phyloP scores from a whole-genome alignment of 2,113 vertebrate species.

The Alosa alosa region DNA sequence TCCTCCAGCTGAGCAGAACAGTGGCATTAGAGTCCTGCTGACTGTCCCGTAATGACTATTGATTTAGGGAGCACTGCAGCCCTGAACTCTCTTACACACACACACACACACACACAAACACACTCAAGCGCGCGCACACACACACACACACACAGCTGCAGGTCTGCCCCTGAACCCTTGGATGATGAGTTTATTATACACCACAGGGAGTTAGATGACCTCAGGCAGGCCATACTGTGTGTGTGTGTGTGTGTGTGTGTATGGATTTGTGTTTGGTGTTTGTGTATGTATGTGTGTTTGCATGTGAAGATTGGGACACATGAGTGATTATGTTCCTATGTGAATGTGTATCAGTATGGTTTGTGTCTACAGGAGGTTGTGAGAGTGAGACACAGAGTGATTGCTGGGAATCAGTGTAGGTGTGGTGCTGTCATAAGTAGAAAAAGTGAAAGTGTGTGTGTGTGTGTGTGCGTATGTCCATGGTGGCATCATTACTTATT shows the following conservation, averaged over 20 bases:
- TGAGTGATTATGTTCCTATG: neutral
- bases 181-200: neutral
- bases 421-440: too few relatives aligned
- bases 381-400: neutral
- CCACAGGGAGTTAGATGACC: constrained; percentile 4
- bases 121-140: neutral
- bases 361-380: neutral
- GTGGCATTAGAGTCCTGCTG: neutral
- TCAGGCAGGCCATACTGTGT: neutral
- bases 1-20: neutral
- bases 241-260: neutral
- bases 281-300: neutral
- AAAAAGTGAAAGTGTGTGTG: neutral
- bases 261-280: neutral
- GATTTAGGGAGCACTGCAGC: neutral
- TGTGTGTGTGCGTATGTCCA: neutral
- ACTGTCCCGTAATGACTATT: neutral
- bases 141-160: neutral
- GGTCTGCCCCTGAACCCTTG: neutral
- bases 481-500: neutral
- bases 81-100: neutral
- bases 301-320: neutral
- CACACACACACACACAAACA: neutral
- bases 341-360: neutral
- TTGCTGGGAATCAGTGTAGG: too few relatives aligned